Conservation (phyloP, 1,140 invertebrate species). For the Ceratosolen solmsi region DNA sequence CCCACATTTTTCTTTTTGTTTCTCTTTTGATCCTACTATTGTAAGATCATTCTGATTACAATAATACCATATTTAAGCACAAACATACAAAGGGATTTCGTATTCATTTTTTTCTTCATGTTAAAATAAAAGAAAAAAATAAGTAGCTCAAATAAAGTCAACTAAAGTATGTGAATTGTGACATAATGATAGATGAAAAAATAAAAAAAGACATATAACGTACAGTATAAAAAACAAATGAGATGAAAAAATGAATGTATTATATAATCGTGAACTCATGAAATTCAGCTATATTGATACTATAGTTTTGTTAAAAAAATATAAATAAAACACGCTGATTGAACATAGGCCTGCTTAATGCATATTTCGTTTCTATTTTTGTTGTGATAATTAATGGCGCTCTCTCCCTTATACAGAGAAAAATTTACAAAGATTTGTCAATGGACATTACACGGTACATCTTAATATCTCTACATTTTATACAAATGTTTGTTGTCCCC, state of each 20-base stretch:
- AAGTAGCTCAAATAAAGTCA: constrained; percentile 15
- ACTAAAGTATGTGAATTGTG: constrained; percentile 14
- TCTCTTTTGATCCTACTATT: not conserved
- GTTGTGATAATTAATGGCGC: constrained; percentile 41
- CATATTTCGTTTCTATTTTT: constrained; percentile 39
- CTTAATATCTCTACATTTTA: constrained; percentile 52
- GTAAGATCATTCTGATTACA: constrained; percentile 19
- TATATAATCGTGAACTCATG: not conserved
- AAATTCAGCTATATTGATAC: constrained; percentile 29
- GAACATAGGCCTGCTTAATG: constrained; percentile 40
- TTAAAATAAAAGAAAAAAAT: not conserved
- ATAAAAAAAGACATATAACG: constrained; percentile 34
- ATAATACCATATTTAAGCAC: constrained; percentile 37
- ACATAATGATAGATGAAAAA: constrained; percentile 21
- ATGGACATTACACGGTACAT: constrained; percentile 46
- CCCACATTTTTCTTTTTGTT: constrained; percentile 21
- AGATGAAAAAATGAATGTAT: constrained; percentile 41
- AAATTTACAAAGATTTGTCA: constrained; percentile 49
- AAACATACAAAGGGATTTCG: constrained; percentile 42
- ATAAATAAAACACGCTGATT: constrained; percentile 40
- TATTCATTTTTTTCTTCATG: constrained; percentile 20
- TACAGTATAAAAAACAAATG: constrained; percentile 40
- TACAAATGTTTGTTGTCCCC: constrained; percentile 45
- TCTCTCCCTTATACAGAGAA: constrained; percentile 27
- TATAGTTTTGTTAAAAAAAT: constrained; percentile 33